Evolutionary conservation across 2,113 vertebrate species (phyloP), one percentile per base, ranked within the genome.

Genomic region (Leucosticte australis): DNA sequence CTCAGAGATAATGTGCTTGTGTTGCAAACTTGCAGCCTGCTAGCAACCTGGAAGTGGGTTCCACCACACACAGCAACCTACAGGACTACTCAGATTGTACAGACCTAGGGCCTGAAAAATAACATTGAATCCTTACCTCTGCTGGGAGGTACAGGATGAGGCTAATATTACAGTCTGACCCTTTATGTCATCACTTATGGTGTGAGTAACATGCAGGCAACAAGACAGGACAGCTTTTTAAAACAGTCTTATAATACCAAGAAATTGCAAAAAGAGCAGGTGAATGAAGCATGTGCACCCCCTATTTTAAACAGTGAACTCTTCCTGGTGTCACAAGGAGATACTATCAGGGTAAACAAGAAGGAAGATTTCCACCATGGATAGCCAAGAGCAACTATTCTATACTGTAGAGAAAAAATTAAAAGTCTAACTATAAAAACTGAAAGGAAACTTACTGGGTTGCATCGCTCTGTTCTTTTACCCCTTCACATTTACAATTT

Each of bases 1-100:
- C 24, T 52, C 33, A 26, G 17, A 47, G 39, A 35, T 3, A 2
- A 68, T 1, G 6, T 1, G 7, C 5, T 44, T 22, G 6, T 15
- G 13, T 5, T 75, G 49, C 44, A 82, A 64, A 68, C 42, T 33
- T 20, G 19, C 9, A 53, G 28, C 26, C 42, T 62, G 15, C 27
- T 74, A 79, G 27, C 42, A 71, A 0, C 7, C 35, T 75, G 39
- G 15, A 60, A 57, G 28, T 14, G 37, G 30, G 82, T 57, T 87
- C 27, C 16, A 28, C 28, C 65, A 50, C 15, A 35, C 5, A 4
- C 11, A 47, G 47, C 44, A 71, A 3, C 30, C 33, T 55, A 31
- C 1, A 1, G n/a, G 23, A 26, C 37, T 63, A 8, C 15, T 76
- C 28, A 49, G 27, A 10, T 15, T 62, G 31, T 30, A 52, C 12